Base-by-base conservation (phyloP, 2,113 vertebrate species). In the Motacilla alba region DNA sequence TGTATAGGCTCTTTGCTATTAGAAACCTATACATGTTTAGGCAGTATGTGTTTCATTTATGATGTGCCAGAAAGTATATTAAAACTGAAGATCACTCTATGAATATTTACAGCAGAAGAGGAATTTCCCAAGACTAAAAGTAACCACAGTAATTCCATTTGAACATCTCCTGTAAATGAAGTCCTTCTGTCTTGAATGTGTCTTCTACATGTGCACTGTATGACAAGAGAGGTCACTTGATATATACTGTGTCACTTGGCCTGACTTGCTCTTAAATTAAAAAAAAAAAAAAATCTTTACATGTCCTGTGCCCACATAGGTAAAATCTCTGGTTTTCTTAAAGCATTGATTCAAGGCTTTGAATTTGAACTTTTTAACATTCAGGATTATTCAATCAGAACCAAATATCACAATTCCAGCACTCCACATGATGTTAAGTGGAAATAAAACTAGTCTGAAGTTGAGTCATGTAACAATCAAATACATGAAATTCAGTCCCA, bases 21-120 rank as follows among this genome's bases (percentile, higher is more conserved):
- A 95, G 94, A 89, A 96, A 95, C 52, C 83, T 94, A 92, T 94
- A 77, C 93, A 93, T 93, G 91, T 97, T 96, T 92, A 92, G 95
- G 94, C 96, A 94, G 94, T 89, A 80, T 90, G 69, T 87, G 78
- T 93, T 97, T 96, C 92, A 97, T 96, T 97, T 95, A 95, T 95
- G 93, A 92, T 95, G 82, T 97, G 94, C 95, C 97, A 97, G 86
- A 93, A 95, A 94, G 77, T 84, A 94, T 95, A 96, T 96, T 95
- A 95, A 94, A 97, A 93, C 63, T 82, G 79, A 93, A 79, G 81
- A 96, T 95, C 87, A 44, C 69, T 84, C 59, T 83, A 53, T 91
- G 95, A 95, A 44, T 92, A 94, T 93, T 97, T 85, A 87, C 81
- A 95, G 64, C 44, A 77, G 47, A 75, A 76, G 64, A 95, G 53